Evolutionary conservation across 2,888 invertebrate genomes (phyloP).

Genomic region (Drosophila stalkeri): DNA sequence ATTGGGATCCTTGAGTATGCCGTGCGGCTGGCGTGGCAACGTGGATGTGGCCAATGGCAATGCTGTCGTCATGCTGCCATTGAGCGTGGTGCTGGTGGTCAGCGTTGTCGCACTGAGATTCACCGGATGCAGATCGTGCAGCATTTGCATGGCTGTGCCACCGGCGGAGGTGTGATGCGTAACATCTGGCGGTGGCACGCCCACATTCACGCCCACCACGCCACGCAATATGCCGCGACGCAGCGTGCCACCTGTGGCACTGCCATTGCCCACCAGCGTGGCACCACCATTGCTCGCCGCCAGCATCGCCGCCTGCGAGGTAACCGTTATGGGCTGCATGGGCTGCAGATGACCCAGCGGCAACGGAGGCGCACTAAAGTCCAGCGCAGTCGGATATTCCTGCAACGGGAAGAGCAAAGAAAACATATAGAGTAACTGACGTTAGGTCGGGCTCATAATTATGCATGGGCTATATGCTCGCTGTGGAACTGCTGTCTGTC

Average conservation of each 20-base stretch:
- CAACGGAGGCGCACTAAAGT: slow-evolving; percentile 82
- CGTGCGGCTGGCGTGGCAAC: slow-evolving; percentile 87
- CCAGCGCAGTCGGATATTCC: slow-evolving; percentile 85
- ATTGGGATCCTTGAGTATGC: slow-evolving; percentile 88
- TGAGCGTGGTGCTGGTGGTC: slow-evolving; percentile 83
- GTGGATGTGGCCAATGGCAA: slow-evolving; percentile 68
- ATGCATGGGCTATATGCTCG: slow-evolving; percentile 3
- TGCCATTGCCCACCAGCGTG: slow-evolving; percentile 74
- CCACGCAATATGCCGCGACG: slow-evolving; percentile 84
- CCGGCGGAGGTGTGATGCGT: slow-evolving; percentile 83
- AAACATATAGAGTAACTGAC: neutral
- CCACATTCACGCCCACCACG: slow-evolving; percentile 82
- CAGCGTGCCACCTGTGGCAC: slow-evolving; percentile 75
- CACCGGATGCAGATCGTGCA: slow-evolving; percentile 83
- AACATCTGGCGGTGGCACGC: slow-evolving; percentile 85
- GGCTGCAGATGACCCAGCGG: slow-evolving; percentile 83
- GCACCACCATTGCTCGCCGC: slow-evolving; percentile 66
- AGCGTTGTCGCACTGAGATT: slow-evolving; percentile 83
- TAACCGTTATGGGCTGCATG: slow-evolving; percentile 72
- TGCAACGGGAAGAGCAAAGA: slow-evolving; percentile 51
- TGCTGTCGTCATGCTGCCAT: slow-evolving; percentile 81
- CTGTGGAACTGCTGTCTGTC: neutral
- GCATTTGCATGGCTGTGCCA: slow-evolving; percentile 61
- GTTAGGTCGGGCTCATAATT: neutral
- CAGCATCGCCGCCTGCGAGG: slow-evolving; percentile 77